Evolutionary conservation across 2,888 invertebrate species (phyloP), one percentile per base, ranked within the genome.

Genomic region (Anticlea derivata): DNA sequence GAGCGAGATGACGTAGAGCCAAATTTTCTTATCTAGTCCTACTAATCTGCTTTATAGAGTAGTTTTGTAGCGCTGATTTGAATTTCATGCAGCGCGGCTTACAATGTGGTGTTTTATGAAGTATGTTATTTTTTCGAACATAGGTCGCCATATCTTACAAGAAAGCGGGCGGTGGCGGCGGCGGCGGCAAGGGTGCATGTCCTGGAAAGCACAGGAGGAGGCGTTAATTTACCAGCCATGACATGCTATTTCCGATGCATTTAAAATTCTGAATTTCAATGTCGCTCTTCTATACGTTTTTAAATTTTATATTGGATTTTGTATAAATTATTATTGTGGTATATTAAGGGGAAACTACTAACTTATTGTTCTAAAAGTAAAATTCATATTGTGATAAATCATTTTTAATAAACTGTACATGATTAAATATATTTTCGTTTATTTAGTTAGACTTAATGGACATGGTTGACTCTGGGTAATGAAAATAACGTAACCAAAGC

Each of bases 321-420:
- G 17, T 17, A 17, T 17, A 4, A 17, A 17, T 4, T 17, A 17
- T 17, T 17, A 3, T 3, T 17, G 2, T 17, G 17, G 13, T 2
- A 4, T 13, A 31, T 13, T 12, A 6, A 31, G 31, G 31, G 2
- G 31, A 30, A 17, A 27, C 10, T 26, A 33, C 10, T 31, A 41
- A 23, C n/a, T 29, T 45, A 24, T 31, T 44, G 11, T 22, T 8
- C 1, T 17, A 27, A 22, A 37, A 46, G n/a, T 52, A 63, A 66
- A 64, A 63, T 60, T 52, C 43, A 34, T 44, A 26, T 48, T 67
- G 70, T 68, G 68, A 72, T 77, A 74, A 71, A 79, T 78, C 73
- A 70, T 72, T 79, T 81, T 80, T 79, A 86, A 81, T 86, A 86
- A 87, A 82, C 83, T 85, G 83, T 87, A 82, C 85, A 86, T 81